Evolutionary conservation across 2,888 invertebrate genomes (phyloP).

Genomic region (Morpho deidamia): DNA sequence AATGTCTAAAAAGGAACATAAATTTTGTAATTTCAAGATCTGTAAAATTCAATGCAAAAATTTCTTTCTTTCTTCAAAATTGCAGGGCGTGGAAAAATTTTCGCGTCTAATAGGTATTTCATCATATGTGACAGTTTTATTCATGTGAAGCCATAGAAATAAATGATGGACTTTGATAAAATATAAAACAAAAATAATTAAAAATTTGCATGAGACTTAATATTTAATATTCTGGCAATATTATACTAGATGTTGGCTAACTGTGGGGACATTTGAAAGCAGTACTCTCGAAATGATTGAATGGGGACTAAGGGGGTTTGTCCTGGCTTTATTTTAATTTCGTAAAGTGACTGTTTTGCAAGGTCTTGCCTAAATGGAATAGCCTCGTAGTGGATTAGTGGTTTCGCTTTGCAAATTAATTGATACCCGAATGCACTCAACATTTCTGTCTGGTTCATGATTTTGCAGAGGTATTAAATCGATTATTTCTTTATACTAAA

Average conservation of each 20-base stretch:
- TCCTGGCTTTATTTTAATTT: constrained; percentile 72
- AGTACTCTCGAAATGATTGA: constrained; percentile 72
- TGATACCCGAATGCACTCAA: constrained; percentile 22
- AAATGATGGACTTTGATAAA: too few relatives aligned
- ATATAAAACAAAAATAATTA: too few relatives aligned
- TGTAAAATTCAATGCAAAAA: too few relatives aligned
- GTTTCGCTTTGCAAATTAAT: constrained; percentile 27
- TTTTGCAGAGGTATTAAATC: constrained; percentile 8
- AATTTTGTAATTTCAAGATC: too few relatives aligned
- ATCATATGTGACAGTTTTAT: too few relatives aligned
- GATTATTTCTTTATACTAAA: not conserved
- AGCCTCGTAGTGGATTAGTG: constrained; percentile 40
- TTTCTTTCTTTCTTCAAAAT: too few relatives aligned
- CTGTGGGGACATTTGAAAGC: constrained; percentile 60
- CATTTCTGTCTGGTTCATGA: constrained; percentile 10
- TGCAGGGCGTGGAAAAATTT: too few relatives aligned
- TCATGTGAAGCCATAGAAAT: too few relatives aligned
- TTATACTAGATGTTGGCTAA: constrained; percentile 44
- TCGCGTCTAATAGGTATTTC: too few relatives aligned
- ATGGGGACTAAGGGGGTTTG: constrained; percentile 70
- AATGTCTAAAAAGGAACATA: too few relatives aligned
- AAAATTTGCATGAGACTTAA: constrained; percentile 29
- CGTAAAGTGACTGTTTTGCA: constrained; percentile 72
- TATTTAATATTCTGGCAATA: constrained; percentile 43
- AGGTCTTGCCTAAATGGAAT: constrained; percentile 48